Percentiles rank a stretch among this genome's conserved stretches.
Evolutionary conservation across 2,888 invertebrate genomes (phyloP).

Genomic region (Aphidius colemani): DNA sequence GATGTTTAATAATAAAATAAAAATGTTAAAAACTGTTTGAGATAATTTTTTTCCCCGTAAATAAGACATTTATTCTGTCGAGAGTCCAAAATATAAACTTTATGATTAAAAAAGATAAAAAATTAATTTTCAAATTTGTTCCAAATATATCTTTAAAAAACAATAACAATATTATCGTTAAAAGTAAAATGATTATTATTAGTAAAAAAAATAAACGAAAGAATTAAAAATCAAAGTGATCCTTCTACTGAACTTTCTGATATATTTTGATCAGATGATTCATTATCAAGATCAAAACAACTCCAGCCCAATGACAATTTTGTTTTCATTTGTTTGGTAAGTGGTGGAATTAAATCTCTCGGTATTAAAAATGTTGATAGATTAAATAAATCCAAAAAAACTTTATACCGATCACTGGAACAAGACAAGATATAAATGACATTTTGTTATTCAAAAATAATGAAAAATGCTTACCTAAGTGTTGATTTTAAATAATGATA

Average conservation of each 20-base stretch:
- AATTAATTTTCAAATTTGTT: too few relatives aligned
- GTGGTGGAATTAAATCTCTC: constrained; percentile 84
- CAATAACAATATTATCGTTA: background rate
- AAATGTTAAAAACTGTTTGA: too few relatives aligned
- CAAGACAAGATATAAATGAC: constrained; percentile 1
- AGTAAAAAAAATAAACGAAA: constrained; percentile 20
- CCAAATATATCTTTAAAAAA: background rate
- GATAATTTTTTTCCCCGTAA: too few relatives aligned
- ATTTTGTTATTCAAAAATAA: background rate
- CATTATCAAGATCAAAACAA: constrained; percentile 61
- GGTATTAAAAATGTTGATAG: constrained; percentile 95
- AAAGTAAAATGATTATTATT: background rate
- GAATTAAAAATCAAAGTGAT: constrained; percentile 36
- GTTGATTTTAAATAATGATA: constrained; percentile 97
- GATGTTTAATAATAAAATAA: too few relatives aligned
- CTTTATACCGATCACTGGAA: constrained; percentile 96
- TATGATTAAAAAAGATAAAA: too few relatives aligned
- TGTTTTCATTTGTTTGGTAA: constrained; percentile 81
- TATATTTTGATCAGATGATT: constrained; percentile 38
- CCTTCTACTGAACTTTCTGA: constrained; percentile 47
- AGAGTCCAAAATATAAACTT: background rate
- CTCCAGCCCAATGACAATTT: constrained; percentile 70
- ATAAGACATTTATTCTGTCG: background rate
- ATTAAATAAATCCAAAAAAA: constrained; percentile 96
- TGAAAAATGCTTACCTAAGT: constrained; percentile 71